Base-by-base conservation (phyloP, 1,140 invertebrate genomes). In the Caenorhabditis remanei region DNA sequence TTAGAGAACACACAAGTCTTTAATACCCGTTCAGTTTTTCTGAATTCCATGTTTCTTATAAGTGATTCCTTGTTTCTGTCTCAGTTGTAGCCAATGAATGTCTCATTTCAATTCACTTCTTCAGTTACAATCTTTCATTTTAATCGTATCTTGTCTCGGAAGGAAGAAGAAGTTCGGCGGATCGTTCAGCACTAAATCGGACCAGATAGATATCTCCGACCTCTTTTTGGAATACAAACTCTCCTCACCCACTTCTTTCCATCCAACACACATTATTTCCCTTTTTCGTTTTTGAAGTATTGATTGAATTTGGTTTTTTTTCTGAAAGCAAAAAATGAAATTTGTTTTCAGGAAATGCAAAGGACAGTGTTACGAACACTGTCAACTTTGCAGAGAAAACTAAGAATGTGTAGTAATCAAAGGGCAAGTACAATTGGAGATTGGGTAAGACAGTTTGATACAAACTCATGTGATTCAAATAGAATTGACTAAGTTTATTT, bases 151-250 rank as follows among this genome's bases (percentile, higher is more conserved):
- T 65, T 65, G 21, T 40, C 61, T 40, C n/a, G 9, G 9, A 11
- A 21, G 65, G 65, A 71, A 71, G 65, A 2, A 63, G 61, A 63
- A 63, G 61, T 63, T 63, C 61, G 61, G 61, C 61, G 61, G 61
- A 63, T 63, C 61, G 61, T 63, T 63, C 41, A 71, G 40, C 1
- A 43, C 43, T 32, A 32, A 79, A 79, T 79, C 43, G 21, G 71
- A 79, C 46, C 71, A 79, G 71, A 79, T 79, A 50, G 19, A 79
- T 79, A 79, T 79, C 71, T 79, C 71, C 71, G 71, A 79, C 71
- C 71, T 79, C 71, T 79, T 79, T 79, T 79, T 53, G 61, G 71
- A 79, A 79, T 79, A 50, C 43, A 79, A 79, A 79, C 71, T 79
- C 21, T 79, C 46, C 46, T 50, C 71, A 50, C 14, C 9, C 6